These are phyloP conservation scores for Hoplodrina ambigua DNA, from an alignment of 2,888 invertebrate species.

Conservation along the genomic window DNA sequence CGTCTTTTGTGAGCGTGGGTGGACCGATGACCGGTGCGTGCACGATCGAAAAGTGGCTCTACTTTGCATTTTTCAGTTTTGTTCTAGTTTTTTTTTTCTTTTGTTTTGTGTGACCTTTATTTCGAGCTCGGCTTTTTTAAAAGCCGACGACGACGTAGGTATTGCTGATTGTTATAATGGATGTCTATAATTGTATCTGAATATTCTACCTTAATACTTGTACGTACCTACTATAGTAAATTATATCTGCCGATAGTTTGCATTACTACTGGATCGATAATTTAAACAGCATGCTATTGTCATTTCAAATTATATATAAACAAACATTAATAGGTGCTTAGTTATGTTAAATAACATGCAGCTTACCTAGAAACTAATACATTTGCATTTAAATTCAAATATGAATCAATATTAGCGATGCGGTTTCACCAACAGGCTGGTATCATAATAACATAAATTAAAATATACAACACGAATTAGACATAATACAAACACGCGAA, in stretches of 20 bases:
- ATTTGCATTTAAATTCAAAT: constrained; percentile 54
- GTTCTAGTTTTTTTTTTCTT: constrained; percentile 6
- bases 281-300: constrained; percentile 40
- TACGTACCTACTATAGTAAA: not conserved
- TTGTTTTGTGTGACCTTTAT: constrained; percentile 31
- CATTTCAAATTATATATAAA: constrained; percentile 40
- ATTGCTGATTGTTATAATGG: not conserved
- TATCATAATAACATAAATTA: constrained; percentile 33
- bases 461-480: constrained; percentile 18
- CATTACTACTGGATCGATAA: constrained; percentile 6
- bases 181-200: constrained; percentile 7
- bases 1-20: constrained; percentile 88
- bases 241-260: constrained; percentile 33
- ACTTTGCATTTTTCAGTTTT: constrained; percentile 62
- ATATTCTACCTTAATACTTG: constrained; percentile 9
- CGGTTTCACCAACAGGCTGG: constrained; percentile 31
- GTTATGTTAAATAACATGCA: constrained; percentile 41
- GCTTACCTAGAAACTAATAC: constrained; percentile 18
- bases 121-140: constrained; percentile 8
- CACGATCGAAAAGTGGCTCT: constrained; percentile 75
- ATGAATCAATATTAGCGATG: constrained; percentile 33
- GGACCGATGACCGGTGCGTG: constrained; percentile 86
- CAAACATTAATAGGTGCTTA: constrained; percentile 29
- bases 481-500: constrained; percentile 15
- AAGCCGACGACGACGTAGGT: not conserved